Evolutionary conservation across 1,140 invertebrate genomes (phyloP).

Genomic region (Archivesica marissinica): DNA sequence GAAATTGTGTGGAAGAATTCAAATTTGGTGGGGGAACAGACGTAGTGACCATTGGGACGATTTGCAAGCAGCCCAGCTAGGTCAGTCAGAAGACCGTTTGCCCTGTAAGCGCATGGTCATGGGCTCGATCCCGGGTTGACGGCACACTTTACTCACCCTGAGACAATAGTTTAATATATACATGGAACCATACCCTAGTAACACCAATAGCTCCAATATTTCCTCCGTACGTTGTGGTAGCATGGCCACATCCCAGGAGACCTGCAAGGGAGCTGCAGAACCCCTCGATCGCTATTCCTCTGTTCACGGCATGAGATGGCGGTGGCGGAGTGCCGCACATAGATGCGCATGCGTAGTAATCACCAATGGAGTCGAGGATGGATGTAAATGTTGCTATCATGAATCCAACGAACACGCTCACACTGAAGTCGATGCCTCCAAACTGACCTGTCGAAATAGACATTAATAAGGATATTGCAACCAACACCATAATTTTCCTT

Average conservation of each 20-base stretch:
- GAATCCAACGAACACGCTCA: slow-evolving; percentile 70
- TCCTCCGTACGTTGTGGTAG: slow-evolving; percentile 92
- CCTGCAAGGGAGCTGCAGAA: slow-evolving; percentile 92
- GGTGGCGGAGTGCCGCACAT: slow-evolving; percentile 71
- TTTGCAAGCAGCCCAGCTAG: too few species aligned
- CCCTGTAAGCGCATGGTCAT: too few species aligned
- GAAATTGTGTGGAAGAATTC: too few species aligned
- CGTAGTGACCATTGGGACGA: too few species aligned
- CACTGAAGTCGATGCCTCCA: slow-evolving; percentile 68
- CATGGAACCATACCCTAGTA: slow-evolving; percentile 84
- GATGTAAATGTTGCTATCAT: slow-evolving; percentile 72
- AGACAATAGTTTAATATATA: too few species aligned
- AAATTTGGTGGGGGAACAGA: too few species aligned
- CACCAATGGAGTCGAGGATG: slow-evolving; percentile 77
- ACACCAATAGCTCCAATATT: slow-evolving; percentile 94
- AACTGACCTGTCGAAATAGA: slow-evolving; percentile 70
- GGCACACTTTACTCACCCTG: too few species aligned
- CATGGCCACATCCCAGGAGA: slow-evolving; percentile 91
- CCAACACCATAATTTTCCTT: too few species aligned
- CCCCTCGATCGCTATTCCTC: slow-evolving; percentile 92
- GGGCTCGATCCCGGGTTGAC: too few species aligned
- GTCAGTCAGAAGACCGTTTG: too few species aligned
- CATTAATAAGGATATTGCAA: not conserved
- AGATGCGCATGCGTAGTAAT: slow-evolving; percentile 78
- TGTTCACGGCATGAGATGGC: slow-evolving; percentile 74